phyloP scores from a whole-genome alignment of 2,113 vertebrate species.

The Trachemys scripta region DNA sequence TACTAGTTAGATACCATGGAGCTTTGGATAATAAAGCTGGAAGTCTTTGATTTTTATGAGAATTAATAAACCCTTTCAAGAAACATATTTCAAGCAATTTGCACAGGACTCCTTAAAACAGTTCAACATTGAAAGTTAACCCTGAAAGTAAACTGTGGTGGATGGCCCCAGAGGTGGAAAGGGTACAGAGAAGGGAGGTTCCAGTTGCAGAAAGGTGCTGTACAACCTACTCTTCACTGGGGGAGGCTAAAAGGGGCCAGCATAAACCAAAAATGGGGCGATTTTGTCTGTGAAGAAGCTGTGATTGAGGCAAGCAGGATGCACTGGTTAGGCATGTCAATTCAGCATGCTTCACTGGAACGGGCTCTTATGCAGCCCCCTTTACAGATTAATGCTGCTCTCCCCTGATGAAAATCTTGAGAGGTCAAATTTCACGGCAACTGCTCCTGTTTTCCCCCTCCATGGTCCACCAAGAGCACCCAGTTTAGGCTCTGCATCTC shows the following conservation, averaged over 20 bases:
- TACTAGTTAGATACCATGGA: not conserved
- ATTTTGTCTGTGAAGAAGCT: not conserved
- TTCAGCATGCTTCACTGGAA: not conserved
- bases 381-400: not conserved
- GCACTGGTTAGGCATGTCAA: not conserved
- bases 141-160: not conserved
- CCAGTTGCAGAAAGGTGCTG: not conserved
- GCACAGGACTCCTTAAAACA: not conserved
- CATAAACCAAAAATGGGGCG: not conserved
- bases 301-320: not conserved
- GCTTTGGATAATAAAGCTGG: not conserved
- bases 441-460: not conserved
- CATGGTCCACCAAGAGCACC: not conserved
- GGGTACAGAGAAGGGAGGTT: not conserved
- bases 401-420: not conserved
- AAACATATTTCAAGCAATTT: not conserved
- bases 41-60: not conserved
- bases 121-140: not conserved
- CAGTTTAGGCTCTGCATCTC: not conserved
- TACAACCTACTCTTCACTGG: not conserved
- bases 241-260: not conserved
- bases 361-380: not conserved
- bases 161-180: not conserved
- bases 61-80: not conserved
- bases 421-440: not conserved